These are phyloP conservation scores for Pteropus alecto DNA, from an alignment of 2,113 vertebrate genomes.

Conservation along the genomic window DNA sequence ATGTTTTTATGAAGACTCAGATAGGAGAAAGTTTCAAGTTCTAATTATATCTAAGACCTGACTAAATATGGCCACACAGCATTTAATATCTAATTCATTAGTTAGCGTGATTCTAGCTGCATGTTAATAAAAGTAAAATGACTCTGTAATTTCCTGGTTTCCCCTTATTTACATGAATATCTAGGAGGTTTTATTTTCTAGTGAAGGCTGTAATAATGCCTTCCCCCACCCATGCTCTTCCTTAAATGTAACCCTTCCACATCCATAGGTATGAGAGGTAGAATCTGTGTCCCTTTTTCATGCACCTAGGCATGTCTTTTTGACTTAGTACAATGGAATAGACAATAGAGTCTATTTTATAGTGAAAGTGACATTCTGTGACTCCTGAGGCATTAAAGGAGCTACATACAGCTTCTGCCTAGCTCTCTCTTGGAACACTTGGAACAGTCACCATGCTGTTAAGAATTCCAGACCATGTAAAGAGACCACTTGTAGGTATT, in stretches of 20 bases:
- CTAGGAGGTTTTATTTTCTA: neutral
- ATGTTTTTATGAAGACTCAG: conserved; percentile 74
- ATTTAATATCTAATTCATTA: conserved; percentile 74
- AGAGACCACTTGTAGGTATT: neutral
- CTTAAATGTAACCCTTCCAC: neutral
- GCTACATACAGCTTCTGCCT: neutral
- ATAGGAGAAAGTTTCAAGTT: conserved; percentile 60
- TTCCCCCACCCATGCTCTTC: neutral
- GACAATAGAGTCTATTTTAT: neutral
- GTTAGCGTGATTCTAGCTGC: conserved; percentile 58
- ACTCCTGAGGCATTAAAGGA: neutral
- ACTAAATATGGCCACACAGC: conserved; percentile 12
- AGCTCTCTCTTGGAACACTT: neutral
- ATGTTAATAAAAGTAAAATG: conserved; percentile 77
- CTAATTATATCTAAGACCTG: conserved; percentile 66
- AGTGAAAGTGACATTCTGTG: neutral
- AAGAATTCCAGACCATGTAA: neutral
- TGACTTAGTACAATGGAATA: neutral
- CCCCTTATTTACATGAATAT: neutral
- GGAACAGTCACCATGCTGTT: neutral
- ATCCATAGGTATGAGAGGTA: neutral
- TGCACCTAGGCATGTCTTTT: neutral
- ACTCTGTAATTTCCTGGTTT: conserved; percentile 70
- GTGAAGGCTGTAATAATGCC: neutral
- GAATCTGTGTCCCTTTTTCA: neutral